These are phyloP conservation scores for Archaeoteleia sp. DNA, from an alignment of 2,888 invertebrate species.

Conservation along the genomic window DNA sequence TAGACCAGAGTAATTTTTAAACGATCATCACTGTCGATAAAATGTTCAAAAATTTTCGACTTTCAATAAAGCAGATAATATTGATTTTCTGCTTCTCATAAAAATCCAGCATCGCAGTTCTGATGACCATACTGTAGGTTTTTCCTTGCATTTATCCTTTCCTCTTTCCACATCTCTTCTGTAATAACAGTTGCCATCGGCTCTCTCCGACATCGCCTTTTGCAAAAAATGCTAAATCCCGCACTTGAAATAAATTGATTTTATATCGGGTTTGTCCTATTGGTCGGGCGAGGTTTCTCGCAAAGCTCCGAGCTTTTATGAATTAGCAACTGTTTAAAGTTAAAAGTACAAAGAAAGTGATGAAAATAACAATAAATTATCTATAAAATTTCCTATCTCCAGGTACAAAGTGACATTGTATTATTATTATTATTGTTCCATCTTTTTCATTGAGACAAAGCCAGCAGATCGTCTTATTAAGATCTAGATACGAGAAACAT, in stretches of 20 bases:
- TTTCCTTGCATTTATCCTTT: neutral
- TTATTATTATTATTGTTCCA: neutral
- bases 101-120: neutral
- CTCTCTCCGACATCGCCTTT: too few species aligned
- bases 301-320: neutral
- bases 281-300: neutral
- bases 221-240: slow-evolving; percentile 1
- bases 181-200: neutral
- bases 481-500: neutral
- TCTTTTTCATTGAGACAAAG: neutral
- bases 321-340: slow-evolving; percentile 8
- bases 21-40: neutral
- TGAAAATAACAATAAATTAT: neutral
- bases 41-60: neutral
- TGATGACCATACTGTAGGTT: neutral
- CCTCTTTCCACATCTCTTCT: neutral
- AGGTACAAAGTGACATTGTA: neutral
- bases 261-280: slow-evolving; percentile 7
- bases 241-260: slow-evolving; percentile 16
- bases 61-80: neutral
- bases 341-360: neutral
- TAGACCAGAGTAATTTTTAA: neutral
- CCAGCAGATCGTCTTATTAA: slow-evolving; percentile 9
- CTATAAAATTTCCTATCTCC: neutral
- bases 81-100: neutral